Percentiles rank a stretch among this genome's conserved stretches.
These are phyloP conservation scores for Anoura caudifer DNA, from an alignment of 2,113 vertebrate genomes.

Conservation along the genomic window DNA sequence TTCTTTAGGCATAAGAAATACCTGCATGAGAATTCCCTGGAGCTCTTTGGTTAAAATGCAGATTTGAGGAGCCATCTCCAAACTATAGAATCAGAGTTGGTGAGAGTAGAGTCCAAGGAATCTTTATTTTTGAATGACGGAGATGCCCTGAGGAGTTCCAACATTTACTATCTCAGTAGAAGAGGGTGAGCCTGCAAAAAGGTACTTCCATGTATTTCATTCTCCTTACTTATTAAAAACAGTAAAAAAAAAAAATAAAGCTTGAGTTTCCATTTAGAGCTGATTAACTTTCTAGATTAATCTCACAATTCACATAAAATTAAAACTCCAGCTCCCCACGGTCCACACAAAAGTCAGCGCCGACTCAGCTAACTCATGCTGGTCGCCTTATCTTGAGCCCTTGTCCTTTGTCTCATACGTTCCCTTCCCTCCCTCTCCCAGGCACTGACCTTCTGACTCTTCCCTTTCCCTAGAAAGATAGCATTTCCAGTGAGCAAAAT, in stretches of 20 bases:
- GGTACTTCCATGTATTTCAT: not conserved
- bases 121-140: not conserved
- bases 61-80: not conserved
- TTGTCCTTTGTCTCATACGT: constrained; percentile 47
- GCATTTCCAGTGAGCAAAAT: constrained; percentile 77
- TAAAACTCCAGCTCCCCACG: constrained; percentile 38
- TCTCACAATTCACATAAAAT: constrained; percentile 68
- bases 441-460: constrained; percentile 64
- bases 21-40: not conserved
- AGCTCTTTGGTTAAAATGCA: not conserved
- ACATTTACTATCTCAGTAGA: not conserved
- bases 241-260: not conserved
- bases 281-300: constrained; percentile 62
- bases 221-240: not conserved
- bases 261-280: constrained; percentile 44
- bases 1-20: not conserved
- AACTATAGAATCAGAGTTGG: not conserved
- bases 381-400: not conserved
- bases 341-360: not conserved
- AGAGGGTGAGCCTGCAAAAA: not conserved
- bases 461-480: constrained; percentile 57
- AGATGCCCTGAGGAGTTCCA: not conserved
- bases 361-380: not conserved
- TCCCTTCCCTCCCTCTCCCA: constrained; percentile 39
- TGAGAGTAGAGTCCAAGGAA: not conserved